Evolutionary conservation across 2,888 invertebrate species (phyloP), one percentile per base, ranked within the genome.

Genomic region (Hemistola chrysoprasaria): DNA sequence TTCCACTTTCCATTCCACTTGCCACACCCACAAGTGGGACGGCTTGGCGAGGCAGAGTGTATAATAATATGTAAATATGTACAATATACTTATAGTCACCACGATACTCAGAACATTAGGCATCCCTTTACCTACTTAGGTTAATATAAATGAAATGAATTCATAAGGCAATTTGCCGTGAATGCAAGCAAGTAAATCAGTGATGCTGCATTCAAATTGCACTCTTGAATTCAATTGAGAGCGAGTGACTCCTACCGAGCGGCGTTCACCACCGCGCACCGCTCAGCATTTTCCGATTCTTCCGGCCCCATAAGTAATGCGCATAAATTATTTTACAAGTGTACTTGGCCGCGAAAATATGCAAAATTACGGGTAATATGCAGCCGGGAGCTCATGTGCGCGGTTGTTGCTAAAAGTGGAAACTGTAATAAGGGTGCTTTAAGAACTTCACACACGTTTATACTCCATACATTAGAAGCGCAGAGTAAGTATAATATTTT

Each of bases 261-360:
- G 36, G 21, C 41, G 20, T 32, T 39, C 36, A 27, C 22, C 8
- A 41, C 21, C 41, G 20, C 27, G 31, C 36, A 49, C 56, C 55
- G 59, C 60, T 62, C 66, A 68, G 60, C 63, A 53, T 61, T 62
- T 57, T 50, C 55, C 57, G 49, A 65, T 65, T 70, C 70, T 65
- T 70, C 73, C 59, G 62, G 52, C 63, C 63, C 62, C 58, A 62
- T 71, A 76, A 71, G 62, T 67, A 68, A 77, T 78, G 77, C 71
- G 64, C 78, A 80, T 81, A 80, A 73, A 78, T 80, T 78, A 73
- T 64, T 67, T 53, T 55, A 57, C 60, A 65, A 65, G 68, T 53
- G 64, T 65, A 65, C 73, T 79, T 78, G 65, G 61, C 59, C 62
- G 64, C 57, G 58, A 65, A 74, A 75, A 71, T 74, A 78, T 78